phyloP scores from a whole-genome alignment of 2,888 invertebrate species.

The Drosophila robusta region DNA sequence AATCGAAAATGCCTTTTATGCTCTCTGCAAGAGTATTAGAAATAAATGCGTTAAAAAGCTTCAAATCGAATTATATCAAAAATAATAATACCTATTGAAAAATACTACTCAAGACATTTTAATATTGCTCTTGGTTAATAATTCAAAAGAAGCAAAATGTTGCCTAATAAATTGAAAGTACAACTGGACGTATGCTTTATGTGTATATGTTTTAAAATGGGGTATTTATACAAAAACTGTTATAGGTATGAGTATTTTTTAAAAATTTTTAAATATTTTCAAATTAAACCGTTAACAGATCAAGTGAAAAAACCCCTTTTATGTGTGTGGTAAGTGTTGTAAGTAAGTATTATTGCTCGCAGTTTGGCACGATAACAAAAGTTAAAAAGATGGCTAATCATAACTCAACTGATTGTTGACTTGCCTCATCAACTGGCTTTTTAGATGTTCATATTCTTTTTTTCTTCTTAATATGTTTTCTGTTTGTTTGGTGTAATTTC shows the following conservation, averaged over 20 bases:
- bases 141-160: conserved; percentile 31
- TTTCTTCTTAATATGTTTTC: conserved; percentile 7
- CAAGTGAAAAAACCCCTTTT: background rate
- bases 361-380: conserved; percentile 30
- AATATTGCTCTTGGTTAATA: conserved; percentile 53
- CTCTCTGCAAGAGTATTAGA: conserved; percentile 8
- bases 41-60: conserved; percentile 33
- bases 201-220: conserved; percentile 2
- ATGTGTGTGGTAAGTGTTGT: conserved; percentile 20
- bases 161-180: conserved; percentile 10
- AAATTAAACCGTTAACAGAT: conserved; percentile 1
- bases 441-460: conserved; percentile 25
- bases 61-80: conserved; percentile 15
- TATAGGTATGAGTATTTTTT: background rate
- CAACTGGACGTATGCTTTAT: conserved; percentile 50
- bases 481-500: conserved; percentile 27
- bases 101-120: conserved; percentile 4
- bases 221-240: background rate
- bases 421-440: conserved; percentile 36
- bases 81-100: conserved; percentile 14
- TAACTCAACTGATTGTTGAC: conserved; percentile 39
- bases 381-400: conserved; percentile 25
- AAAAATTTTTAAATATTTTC: background rate
- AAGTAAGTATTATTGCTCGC: conserved; percentile 61
- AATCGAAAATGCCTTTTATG: conserved; percentile 1